Evolutionary conservation across 2,113 vertebrate species (phyloP), one percentile per base, ranked within the genome.

Genomic region (Chamaetylas fuelleborni): DNA sequence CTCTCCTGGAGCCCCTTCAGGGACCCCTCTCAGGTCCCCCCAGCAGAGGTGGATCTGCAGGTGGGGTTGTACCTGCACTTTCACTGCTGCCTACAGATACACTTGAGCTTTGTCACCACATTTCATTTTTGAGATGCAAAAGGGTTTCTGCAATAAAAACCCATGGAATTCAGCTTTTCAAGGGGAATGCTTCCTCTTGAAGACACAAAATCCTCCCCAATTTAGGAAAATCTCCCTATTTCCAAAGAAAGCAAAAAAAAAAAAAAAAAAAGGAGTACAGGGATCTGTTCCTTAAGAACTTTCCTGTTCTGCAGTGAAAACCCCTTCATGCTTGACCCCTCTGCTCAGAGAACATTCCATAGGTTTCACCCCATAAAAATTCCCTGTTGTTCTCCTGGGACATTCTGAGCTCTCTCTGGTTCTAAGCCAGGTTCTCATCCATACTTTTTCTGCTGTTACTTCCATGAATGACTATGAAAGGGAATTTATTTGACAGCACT

Each of bases 81-180:
- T 56, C 54, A 42, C n/a, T 36, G 28, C 18, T 47, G 19, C 4
- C 36, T 9, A 11, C 0, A n/a, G 5, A 14, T 4, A 4, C 1
- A 11, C 45, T 57, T 42, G 23, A 57, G 31, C 38, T 89, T 56
- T 61, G 38, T n/a, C 50, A 79, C 58, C 34, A 16, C 23, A 8
- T 64, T 67, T 47, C 47, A 36, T 45, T 83, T 80, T 81, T 20
- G 8, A 51, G 31, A 51, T 31, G n/a, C 29, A 69, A 60, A 64
- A 47, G 26, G 7, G 16, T 67, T 54, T 54, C 67, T 80, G 38
- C 58, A 65, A 18, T 15, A 43, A 38, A 31, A 38, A 51, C 4
- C 1, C 19, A 26, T 9, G 26, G 28, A 86, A 66, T 54, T 60
- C 38, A 81, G 58, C 40, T 54, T 40, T 86, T 67, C 62, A 34